These are phyloP conservation scores for Leucopternis melanops DNA, from an alignment of 2,113 vertebrate species.

Conservation along the genomic window DNA sequence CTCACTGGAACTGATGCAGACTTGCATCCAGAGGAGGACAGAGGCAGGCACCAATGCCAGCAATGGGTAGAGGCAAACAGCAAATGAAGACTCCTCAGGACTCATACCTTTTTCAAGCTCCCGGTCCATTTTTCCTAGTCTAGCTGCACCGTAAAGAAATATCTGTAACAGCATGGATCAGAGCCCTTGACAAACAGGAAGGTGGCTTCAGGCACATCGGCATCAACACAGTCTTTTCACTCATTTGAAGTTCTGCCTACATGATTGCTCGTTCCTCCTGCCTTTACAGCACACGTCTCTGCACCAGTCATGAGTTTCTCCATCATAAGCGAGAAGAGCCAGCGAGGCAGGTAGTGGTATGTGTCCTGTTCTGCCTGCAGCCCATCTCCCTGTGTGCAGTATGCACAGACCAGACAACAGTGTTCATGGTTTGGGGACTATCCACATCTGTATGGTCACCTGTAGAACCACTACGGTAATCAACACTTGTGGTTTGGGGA, in stretches of 20 bases:
- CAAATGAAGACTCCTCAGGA: neutral
- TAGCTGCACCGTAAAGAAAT: neutral
- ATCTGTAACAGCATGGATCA: neutral
- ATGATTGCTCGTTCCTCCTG: neutral
- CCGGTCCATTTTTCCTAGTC: neutral
- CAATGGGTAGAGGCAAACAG: neutral
- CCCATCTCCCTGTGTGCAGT: neutral
- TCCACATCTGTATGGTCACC: neutral
- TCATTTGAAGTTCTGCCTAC: neutral
- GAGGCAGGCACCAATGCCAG: neutral
- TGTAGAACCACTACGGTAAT: neutral
- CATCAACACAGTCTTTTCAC: neutral
- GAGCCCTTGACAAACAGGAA: neutral
- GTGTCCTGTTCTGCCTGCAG: neutral
- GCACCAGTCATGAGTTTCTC: neutral
- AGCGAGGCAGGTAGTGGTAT: neutral
- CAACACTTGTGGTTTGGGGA: neutral
- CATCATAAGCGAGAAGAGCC: neutral
- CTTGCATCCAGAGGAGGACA: neutral
- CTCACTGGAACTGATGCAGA: neutral
- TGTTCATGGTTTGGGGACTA: neutral
- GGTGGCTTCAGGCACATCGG: neutral
- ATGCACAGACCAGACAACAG: neutral
- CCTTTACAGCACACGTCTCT: neutral
- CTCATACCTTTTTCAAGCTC: neutral